Evolutionary conservation across 2,113 vertebrate species (phyloP), one percentile per base, ranked within the genome.

Genomic region (Pica pica): DNA sequence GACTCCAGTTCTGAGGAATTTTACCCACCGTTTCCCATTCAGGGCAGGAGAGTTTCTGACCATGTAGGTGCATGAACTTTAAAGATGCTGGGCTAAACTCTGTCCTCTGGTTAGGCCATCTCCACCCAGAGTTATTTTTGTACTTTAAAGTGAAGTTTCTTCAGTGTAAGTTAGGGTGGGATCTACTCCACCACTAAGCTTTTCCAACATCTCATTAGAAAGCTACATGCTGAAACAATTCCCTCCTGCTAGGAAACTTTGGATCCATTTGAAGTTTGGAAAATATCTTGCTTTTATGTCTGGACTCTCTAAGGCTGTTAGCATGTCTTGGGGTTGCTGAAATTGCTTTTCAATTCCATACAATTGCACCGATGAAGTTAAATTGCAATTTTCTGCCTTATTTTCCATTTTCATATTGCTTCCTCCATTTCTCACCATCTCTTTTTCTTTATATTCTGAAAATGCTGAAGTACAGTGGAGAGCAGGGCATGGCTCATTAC

Each of bases 201-300:
- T 94, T 96, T 89, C 90, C 92, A 89, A 57, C 31, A 60, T 92
- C 28, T 90, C 96, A 94, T 96, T 93, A 94, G 64, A 89, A 92
- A 94, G 27, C 44, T 94, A 87, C 80, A 61, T 92, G 92, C 20
- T 94, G 91, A 93, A 96, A 82, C 61, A 96, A 75, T 92, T 89
- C 86, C 69, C 57, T 93, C 41, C 53, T 94, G 56, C 80, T 93
- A 79, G 73, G 83, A 96, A 96, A 90, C 21, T 90, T 82, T 93
- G 88, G 79, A 89, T 79, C 14, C 33, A 82, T 92, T 71, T 92
- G 64, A 92, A 89, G 16, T 90, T 94, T 89, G 85, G 82, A 92
- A 96, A 94, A 87, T 92, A 53, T 53, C 68, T 94, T 83, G 37
- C 60, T 94, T 96, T 94, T 92, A 90, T 92, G 56, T 83, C 68